Base-by-base conservation (phyloP, 2,888 invertebrate species). In the Torymus tubicola region DNA sequence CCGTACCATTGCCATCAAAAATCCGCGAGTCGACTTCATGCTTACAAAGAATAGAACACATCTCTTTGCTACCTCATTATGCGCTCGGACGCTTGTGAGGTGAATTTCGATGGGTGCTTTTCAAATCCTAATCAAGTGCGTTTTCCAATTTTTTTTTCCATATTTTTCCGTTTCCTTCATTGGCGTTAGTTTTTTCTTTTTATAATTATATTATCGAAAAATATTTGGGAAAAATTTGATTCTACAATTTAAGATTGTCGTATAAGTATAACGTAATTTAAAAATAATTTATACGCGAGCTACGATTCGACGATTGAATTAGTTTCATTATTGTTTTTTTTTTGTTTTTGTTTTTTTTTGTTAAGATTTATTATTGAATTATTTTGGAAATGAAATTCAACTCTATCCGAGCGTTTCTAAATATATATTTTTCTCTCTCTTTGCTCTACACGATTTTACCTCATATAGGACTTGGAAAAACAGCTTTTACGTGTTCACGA, bases 361-460 rank as follows among this genome's bases (percentile, higher is more conserved):
- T 42, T 50, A 53, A 13, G 21, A 71, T 53, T 63, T 58, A 21
- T 52, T 52, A 64, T 42, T 60, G 61, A 2, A 58, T 4, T 58
- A 78, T 78, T 53, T 72, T 78, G 55, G 31, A 77, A 70, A 76
- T 76, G 73, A 82, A 80, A 82, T 82, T 77, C 71, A 78, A 78
- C 71, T 74, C 80, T 74, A 71, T 80, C 72, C 70, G 80, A 80
- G 74, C 71, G 52, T 42, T 61, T 73, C 68, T 80, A 72, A 64
- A 82, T 82, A 78, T 80, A 80, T 78, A 78, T 80, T 70, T 70
- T 75, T 76, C 53, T 73, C 55, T 74, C 18, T 71, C 63, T 76
- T 53, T 77, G 81, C 68, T 72, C 72, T 80, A 67, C 21, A 67
- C 70, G 24, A 76, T 74, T 79, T 76, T 68, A 65, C 58, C 42